A percentile compares a stretch with the other conserved stretches of the same genome.
phyloP scores from a whole-genome alignment of 2,797 vertebrate species.

The Salarias fasciatus region DNA sequence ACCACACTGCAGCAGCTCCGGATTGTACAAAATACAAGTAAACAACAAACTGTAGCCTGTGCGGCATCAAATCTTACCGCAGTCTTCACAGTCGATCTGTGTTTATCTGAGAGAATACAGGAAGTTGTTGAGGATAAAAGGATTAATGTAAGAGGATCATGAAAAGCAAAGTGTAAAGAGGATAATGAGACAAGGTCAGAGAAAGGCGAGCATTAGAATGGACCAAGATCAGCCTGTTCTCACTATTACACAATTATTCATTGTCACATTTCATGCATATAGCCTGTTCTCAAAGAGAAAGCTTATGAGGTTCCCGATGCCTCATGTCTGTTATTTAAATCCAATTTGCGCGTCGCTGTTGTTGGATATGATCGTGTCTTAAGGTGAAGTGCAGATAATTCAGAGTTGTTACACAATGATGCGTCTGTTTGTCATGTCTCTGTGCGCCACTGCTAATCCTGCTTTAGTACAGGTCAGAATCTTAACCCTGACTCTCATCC shows the following conservation, averaged over 20 bases:
- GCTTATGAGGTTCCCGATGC: no score
- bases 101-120: conserved; percentile 51
- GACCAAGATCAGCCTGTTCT: not conserved
- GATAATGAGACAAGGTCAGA: conserved; percentile 60
- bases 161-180: conserved; percentile 61
- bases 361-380: not conserved
- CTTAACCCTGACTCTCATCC: conserved; percentile 22
- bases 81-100: conserved; percentile 25
- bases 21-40: not conserved
- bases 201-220: conserved; percentile 40
- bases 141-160: conserved; percentile 75
- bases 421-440: conserved; percentile 1
- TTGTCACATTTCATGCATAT: no score
- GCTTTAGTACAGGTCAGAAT: not conserved
- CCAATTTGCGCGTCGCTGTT: no score
- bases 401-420: not conserved
- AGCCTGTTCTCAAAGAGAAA: no score
- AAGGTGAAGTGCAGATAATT: conserved; percentile 12
- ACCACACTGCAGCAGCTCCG: not conserved
- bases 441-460: conserved; percentile 13
- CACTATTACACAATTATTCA: not conserved
- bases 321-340: no score
- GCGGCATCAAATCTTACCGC: conserved; percentile 11
- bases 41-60: not conserved
- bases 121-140: conserved; percentile 53